Evolutionary conservation across 1,140 invertebrate genomes (phyloP).

Genomic region (Panagrolaimus sp.): DNA sequence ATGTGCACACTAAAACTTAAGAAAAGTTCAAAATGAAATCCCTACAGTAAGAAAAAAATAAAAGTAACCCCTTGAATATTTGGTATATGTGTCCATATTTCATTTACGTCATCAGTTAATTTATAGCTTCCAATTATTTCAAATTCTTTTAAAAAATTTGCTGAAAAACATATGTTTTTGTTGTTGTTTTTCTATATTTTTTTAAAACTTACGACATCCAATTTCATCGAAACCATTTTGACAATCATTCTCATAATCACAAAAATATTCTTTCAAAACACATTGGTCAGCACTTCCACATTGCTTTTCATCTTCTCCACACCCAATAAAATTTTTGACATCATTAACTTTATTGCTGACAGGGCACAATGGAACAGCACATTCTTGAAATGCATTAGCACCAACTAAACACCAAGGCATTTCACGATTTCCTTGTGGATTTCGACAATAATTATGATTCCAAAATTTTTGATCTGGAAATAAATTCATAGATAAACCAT

Average conservation of each 20-base stretch:
- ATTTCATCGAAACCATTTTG: slow-evolving; percentile 27
- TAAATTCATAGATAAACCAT: slow-evolving; percentile 16
- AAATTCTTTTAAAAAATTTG: slow-evolving; percentile 23
- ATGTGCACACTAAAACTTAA: slow-evolving; percentile 25
- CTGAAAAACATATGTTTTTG: background rate
- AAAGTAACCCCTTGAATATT: slow-evolving; percentile 21
- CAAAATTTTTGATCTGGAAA: slow-evolving; percentile 22
- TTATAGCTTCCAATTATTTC: slow-evolving; percentile 22
- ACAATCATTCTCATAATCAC: slow-evolving; percentile 30
- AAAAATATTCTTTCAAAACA: slow-evolving; percentile 20
- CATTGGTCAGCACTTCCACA: slow-evolving; percentile 28
- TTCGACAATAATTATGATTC: slow-evolving; percentile 28
- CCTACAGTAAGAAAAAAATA: background rate
- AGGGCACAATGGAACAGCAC: slow-evolving; percentile 17
- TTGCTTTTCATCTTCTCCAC: slow-evolving; percentile 20
- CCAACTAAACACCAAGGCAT: slow-evolving; percentile 32
- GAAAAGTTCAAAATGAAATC: slow-evolving; percentile 7
- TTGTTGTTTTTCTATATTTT: background rate
- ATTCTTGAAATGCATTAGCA: slow-evolving; percentile 25
- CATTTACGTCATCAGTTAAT: slow-evolving; percentile 20
- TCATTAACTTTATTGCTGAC: slow-evolving; percentile 1
- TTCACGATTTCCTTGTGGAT: slow-evolving; percentile 5
- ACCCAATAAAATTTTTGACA: background rate
- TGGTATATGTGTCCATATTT: slow-evolving; percentile 25
- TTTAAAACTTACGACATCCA: slow-evolving; percentile 21